phyloP scores from a whole-genome alignment of 1,140 invertebrate species.

The Ericerus pela region DNA sequence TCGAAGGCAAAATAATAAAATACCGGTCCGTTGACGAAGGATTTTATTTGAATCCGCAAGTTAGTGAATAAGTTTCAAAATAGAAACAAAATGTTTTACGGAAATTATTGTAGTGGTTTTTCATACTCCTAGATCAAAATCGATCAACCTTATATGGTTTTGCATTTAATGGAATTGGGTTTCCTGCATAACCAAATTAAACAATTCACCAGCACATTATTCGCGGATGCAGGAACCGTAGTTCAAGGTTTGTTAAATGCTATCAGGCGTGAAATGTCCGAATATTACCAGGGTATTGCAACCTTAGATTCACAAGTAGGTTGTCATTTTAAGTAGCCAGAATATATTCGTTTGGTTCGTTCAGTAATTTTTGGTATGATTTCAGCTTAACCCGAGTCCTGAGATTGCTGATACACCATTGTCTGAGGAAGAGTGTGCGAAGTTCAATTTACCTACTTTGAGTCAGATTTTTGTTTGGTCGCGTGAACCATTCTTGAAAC shows the following conservation, averaged over 20 bases:
- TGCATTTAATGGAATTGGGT: not conserved
- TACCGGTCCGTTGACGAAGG: not conserved
- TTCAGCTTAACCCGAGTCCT: not conserved
- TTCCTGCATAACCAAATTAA: not conserved
- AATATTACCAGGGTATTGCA: not conserved
- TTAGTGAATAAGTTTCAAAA: too few species aligned
- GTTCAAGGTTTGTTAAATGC: not conserved
- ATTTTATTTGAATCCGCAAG: not conserved
- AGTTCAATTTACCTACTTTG: not conserved
- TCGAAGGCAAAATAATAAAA: slow-evolving; percentile 3
- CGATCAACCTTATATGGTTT: not conserved
- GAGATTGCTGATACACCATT: slow-evolving; percentile 1
- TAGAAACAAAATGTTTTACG: not conserved
- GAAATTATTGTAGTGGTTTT: not conserved
- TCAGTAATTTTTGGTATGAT: too few species aligned
- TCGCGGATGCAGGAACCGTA: not conserved
- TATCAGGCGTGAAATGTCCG: not conserved
- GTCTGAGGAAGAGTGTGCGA: not conserved
- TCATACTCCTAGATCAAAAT: not conserved
- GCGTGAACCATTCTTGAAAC: not conserved
- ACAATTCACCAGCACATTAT: not conserved
- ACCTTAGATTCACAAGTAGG: not conserved
- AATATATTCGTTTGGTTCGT: too few species aligned
- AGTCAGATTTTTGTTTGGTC: not conserved
- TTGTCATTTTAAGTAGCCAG: not conserved